Evolutionary conservation across 2,113 vertebrate species (phyloP), one percentile per base, ranked within the genome.

Genomic region (Dasyornis broadbenti): DNA sequence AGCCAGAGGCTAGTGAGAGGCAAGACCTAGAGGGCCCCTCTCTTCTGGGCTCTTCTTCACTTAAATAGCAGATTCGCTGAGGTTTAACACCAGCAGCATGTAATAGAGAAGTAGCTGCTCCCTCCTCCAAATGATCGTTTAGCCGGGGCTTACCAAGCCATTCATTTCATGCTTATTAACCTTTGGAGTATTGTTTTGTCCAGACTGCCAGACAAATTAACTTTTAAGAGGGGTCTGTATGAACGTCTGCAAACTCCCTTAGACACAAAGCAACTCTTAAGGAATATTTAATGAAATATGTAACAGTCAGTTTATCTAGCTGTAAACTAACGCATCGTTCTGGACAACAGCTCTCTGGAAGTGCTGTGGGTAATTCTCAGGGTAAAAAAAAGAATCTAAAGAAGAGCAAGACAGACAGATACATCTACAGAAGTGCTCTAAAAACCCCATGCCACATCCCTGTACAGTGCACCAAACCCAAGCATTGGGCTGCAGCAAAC

Each of bases 121-220:
- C 69, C 39, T 86, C 33, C 93, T 92, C 35, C 72, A 95, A 96
- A 96, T 56, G 57, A 76, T 80, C 68, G 28, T 89, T 96, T 93
- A 91, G 81, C 65, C 90, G 28, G 40, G 47, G 45, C 79, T 85
- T 87, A 81, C 86, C 83, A 80, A 86, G 89, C 69, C 93, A 80
- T 91, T 91, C 78, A 84, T 94, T 90, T 93, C 61, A 69, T 85
- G 76, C 87, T 94, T 87, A 96, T 97, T 97, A 97, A 96, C 91
- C 92, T 96, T 96, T 73, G 66, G 94, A 95, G 92, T 87, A 88
- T 86, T 96, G 87, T 90, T 96, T 94, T 96, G 95, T 94, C 95
- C 95, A 89, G 89, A 56, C 90, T 94, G 71, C 87, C 92, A 96
- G 82, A 94, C 82, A 93, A 95, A 95, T 89, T 90, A 91, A 93